These are phyloP conservation scores for Crenichthys baileyi DNA, from an alignment of 2,797 vertebrate species.

Conservation along the genomic window DNA sequence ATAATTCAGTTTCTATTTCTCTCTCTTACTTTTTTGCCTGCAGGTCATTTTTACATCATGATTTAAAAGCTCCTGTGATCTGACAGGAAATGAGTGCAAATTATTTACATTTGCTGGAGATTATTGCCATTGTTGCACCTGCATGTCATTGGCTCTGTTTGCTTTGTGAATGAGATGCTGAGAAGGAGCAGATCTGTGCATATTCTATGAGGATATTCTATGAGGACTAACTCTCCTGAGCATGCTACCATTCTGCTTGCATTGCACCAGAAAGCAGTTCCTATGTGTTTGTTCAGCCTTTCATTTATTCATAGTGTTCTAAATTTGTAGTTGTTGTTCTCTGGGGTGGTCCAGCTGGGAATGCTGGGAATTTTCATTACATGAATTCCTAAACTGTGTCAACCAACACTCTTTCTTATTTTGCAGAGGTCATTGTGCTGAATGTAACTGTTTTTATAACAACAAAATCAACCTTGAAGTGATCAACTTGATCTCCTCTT, in stretches of 20 bases:
- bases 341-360: constrained; percentile 33
- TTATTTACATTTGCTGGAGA: neutral
- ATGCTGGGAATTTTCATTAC: constrained; percentile 43
- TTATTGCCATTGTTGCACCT: neutral
- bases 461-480: constrained; percentile 11
- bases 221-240: neutral
- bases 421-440: constrained; percentile 42
- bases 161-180: neutral
- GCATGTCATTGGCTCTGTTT: neutral
- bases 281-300: neutral
- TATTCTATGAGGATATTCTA: too few species aligned
- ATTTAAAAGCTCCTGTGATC: neutral
- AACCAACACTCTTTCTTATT: constrained; percentile 22
- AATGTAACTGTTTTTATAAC: constrained; percentile 37
- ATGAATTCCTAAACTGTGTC: constrained; percentile 14
- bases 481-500: constrained; percentile 26
- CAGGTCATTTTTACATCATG: neutral
- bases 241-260: neutral
- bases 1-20: neutral
- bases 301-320: neutral
- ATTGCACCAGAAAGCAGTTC: too few species aligned
- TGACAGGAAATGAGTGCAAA: neutral
- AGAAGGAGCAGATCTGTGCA: neutral
- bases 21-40: neutral
- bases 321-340: constrained; percentile 29